Evolutionary conservation across 92 coral and sea anemone species (phyloP).

Genomic region (Phenganax marumi): DNA sequence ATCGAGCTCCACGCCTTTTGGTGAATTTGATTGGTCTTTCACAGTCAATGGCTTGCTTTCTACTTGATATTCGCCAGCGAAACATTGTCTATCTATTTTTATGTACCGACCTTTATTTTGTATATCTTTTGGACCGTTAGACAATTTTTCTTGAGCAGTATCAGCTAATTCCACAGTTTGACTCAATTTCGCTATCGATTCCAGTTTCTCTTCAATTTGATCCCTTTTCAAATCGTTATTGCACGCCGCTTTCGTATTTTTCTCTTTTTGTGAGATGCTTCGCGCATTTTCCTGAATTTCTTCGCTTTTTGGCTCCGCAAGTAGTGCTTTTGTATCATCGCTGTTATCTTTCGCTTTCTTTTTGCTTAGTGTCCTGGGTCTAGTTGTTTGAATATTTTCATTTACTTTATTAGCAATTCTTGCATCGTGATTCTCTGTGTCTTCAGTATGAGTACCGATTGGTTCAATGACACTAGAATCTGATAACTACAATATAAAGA

Average conservation of each 20-base stretch:
- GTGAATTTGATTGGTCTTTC: neutral
- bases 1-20: neutral
- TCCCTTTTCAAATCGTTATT: no score
- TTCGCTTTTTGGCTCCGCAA: neutral
- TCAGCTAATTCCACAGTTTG: neutral
- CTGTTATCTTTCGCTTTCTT: neutral
- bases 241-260: conserved; percentile 9
- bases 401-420: neutral
- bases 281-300: neutral
- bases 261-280: conserved; percentile 26
- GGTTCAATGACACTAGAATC: neutral
- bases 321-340: neutral
- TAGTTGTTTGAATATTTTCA: neutral
- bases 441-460: neutral
- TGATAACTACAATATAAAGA: neutral
- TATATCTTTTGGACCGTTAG: neutral
- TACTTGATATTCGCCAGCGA: neutral
- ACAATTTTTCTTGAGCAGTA: neutral
- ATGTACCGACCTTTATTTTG: neutral
- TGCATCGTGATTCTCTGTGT: neutral
- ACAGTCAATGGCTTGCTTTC: neutral
- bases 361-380: neutral
- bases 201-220: no score
- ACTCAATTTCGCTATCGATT: no score
- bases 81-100: neutral